Conservation (phyloP, 2,888 invertebrate species). For the Latheticus oryzae region DNA sequence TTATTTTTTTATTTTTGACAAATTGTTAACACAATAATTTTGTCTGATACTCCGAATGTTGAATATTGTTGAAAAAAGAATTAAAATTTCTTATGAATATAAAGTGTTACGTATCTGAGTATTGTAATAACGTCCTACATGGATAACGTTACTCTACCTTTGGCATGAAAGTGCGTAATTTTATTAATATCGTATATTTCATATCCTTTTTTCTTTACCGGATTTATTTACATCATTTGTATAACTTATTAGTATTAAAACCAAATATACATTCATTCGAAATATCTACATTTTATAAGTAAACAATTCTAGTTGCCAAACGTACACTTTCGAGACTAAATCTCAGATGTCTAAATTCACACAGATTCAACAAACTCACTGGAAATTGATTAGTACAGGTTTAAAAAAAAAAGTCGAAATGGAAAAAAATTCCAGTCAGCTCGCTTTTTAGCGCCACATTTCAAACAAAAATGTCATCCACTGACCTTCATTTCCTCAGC, state of each 20-base stretch:
- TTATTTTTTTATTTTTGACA: slow-evolving; percentile 33
- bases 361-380: slow-evolving; percentile 49
- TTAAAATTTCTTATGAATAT: slow-evolving; percentile 29
- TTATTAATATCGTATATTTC: slow-evolving; percentile 66
- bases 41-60: slow-evolving; percentile 45
- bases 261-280: slow-evolving; percentile 63
- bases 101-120: slow-evolving; percentile 54
- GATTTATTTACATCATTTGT: slow-evolving; percentile 59
- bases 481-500: slow-evolving; percentile 53
- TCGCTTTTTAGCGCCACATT: slow-evolving; percentile 49
- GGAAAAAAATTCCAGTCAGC: slow-evolving; percentile 48
- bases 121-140: slow-evolving; percentile 62
- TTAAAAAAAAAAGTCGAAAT: slow-evolving; percentile 8
- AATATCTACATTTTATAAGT: slow-evolving; percentile 60
- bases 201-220: slow-evolving; percentile 63
- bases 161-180: slow-evolving; percentile 66
- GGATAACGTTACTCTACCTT: slow-evolving; percentile 66
- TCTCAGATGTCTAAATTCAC: slow-evolving; percentile 34
- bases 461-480: slow-evolving; percentile 56
- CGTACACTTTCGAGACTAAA: slow-evolving; percentile 43
- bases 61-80: slow-evolving; percentile 36
- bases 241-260: slow-evolving; percentile 57
- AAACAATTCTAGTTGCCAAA: slow-evolving; percentile 52
- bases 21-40: slow-evolving; percentile 27
- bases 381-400: slow-evolving; percentile 41